Percentiles rank a stretch among this genome's conserved stretches.
Evolutionary conservation across 2,797 vertebrate genomes (phyloP).

Genomic region (Eremophila alpestris): DNA sequence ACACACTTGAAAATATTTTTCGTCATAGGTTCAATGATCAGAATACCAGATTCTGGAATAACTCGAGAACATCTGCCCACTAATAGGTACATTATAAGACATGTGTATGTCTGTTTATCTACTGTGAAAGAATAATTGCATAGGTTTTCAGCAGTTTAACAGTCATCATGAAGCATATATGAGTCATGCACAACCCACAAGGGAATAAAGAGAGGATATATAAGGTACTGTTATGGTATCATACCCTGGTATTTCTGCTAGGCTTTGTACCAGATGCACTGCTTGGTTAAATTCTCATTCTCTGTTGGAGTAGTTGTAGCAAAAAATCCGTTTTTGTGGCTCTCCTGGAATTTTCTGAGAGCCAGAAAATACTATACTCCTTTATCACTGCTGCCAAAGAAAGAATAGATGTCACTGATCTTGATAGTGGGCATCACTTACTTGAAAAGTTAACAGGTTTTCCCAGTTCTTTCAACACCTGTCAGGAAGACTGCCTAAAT

Average conservation of each 20-base stretch:
- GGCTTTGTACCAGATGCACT: neutral
- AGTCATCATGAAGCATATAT: neutral
- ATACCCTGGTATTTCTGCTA: neutral
- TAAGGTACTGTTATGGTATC: neutral
- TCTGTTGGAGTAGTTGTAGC: neutral
- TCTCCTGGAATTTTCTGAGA: neutral
- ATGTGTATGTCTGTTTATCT: neutral
- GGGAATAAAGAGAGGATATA: neutral
- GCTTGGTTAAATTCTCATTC: neutral
- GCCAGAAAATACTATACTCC: neutral
- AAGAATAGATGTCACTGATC: constrained; percentile 23
- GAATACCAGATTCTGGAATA: neutral
- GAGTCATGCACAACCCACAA: neutral
- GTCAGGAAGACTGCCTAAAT: neutral
- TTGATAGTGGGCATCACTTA: constrained; percentile 10
- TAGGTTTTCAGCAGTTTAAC: neutral
- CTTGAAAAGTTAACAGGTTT: constrained; percentile 12
- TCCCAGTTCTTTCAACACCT: neutral
- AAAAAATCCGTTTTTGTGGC: neutral
- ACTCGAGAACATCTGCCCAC: neutral
- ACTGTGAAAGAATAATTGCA: neutral
- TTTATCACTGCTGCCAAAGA: constrained; percentile 10
- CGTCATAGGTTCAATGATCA: neutral
- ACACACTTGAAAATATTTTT: neutral
- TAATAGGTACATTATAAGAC: neutral